phyloP scores from a whole-genome alignment of 1,140 invertebrate species.

The Leptopilina clavipes region DNA sequence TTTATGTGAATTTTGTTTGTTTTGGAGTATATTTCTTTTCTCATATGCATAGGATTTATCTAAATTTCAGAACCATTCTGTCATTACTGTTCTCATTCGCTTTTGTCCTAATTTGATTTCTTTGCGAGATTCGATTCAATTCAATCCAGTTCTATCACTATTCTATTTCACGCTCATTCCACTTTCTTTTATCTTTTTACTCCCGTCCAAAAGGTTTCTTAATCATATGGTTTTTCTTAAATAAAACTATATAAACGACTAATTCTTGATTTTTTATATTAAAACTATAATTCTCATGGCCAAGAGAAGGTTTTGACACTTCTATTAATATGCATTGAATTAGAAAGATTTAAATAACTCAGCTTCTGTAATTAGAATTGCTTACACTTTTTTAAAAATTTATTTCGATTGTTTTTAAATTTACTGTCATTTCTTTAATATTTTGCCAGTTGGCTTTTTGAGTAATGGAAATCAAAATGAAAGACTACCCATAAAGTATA shows the following conservation, averaged over 20 bases:
- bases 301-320: too few species aligned
- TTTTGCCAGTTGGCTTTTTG: neutral
- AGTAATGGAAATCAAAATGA: neutral
- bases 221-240: neutral
- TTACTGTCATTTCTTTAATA: too few species aligned
- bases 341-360: too few species aligned
- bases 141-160: neutral
- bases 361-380: too few species aligned
- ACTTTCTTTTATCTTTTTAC: slow-evolving; percentile 22
- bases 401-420: too few species aligned
- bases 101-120: slow-evolving; percentile 16
- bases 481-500: neutral
- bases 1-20: too few species aligned
- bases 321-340: too few species aligned
- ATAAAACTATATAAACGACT: neutral
- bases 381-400: too few species aligned
- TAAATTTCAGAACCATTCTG: neutral
- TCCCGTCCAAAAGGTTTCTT: neutral
- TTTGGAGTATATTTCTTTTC: neutral
- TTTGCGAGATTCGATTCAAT: slow-evolving; percentile 10
- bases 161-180: slow-evolving; percentile 18
- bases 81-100: slow-evolving; percentile 1
- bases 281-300: too few species aligned
- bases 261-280: too few species aligned
- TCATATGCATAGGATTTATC: slow-evolving; percentile 1